phyloP scores from a whole-genome alignment of 2,888 invertebrate species.

The Trichogramma dendrolimi region DNA sequence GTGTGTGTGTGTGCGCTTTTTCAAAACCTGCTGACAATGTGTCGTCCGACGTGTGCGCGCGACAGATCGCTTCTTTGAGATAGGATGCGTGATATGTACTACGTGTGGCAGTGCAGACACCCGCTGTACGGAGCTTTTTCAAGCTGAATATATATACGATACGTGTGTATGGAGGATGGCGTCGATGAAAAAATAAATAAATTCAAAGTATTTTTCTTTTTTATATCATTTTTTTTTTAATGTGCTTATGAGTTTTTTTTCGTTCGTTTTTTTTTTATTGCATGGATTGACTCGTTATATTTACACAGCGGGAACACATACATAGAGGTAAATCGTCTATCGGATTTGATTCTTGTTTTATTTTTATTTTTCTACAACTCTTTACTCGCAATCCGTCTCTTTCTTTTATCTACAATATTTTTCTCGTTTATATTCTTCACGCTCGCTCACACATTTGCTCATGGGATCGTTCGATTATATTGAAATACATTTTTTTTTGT shows the following conservation, averaged over 20 bases:
- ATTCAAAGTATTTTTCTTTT: background rate
- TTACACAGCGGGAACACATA: conserved; percentile 48
- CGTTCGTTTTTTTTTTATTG: conserved; percentile 37
- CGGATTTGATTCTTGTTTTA: conserved; percentile 48
- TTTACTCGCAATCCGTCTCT: conserved; percentile 28
- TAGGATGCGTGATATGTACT: too few species aligned
- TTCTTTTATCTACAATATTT: conserved; percentile 15
- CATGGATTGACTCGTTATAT: conserved; percentile 48
- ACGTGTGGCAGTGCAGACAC: too few species aligned
- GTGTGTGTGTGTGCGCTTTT: too few species aligned
- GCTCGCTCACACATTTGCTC: background rate
- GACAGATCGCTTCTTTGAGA: too few species aligned
- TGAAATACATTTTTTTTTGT: background rate
- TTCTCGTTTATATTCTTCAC: too few species aligned
- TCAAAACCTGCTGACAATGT: too few species aligned
- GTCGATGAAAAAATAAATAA: background rate
- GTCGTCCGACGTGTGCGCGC: too few species aligned
- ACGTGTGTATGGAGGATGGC: too few species aligned
- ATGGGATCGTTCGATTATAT: conserved; percentile 18
- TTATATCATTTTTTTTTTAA: conserved; percentile 18
- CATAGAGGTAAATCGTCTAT: conserved; percentile 47
- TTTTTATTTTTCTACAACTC: conserved; percentile 31
- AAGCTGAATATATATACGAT: background rate
- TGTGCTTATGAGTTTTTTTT: conserved; percentile 39
- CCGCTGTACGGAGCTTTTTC: background rate